phyloP scores from a whole-genome alignment of 2,113 vertebrate genomes.

The Ceyx margarethae region DNA sequence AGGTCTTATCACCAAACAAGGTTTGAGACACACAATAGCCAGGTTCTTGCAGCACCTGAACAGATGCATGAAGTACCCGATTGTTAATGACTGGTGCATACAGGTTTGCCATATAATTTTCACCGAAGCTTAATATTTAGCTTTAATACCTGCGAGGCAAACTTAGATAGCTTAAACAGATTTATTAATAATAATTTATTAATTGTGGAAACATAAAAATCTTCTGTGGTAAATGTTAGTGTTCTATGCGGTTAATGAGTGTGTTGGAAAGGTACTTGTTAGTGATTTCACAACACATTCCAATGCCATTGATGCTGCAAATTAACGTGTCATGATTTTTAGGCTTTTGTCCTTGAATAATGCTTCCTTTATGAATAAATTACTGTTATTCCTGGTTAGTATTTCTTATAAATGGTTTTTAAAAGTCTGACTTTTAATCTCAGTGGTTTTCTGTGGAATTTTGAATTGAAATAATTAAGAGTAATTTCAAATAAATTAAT shows the following conservation, averaged over 20 bases:
- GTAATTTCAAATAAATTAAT: neutral
- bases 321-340: neutral
- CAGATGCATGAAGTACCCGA: rapidly evolving
- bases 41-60: too few species aligned
- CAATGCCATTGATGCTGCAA: neutral
- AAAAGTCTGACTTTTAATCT: neutral
- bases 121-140: neutral
- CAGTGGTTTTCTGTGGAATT: neutral
- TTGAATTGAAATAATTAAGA: neutral
- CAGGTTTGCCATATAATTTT: neutral
- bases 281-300: neutral
- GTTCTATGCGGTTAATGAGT: neutral
- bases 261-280: neutral
- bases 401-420: neutral
- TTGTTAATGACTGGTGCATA: neutral
- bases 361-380: neutral
- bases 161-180: neutral
- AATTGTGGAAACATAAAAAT: neutral
- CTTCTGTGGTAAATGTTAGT: neutral
- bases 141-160: neutral
- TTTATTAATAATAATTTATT: neutral
- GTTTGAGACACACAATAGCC: too few species aligned
- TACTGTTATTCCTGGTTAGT: neutral
- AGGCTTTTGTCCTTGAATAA: neutral
- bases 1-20: too few species aligned